Percentiles rank a stretch among this genome's conserved stretches.
Evolutionary conservation across 2,113 vertebrate genomes (phyloP).

Genomic region (Thalassarche chlororhynchos): DNA sequence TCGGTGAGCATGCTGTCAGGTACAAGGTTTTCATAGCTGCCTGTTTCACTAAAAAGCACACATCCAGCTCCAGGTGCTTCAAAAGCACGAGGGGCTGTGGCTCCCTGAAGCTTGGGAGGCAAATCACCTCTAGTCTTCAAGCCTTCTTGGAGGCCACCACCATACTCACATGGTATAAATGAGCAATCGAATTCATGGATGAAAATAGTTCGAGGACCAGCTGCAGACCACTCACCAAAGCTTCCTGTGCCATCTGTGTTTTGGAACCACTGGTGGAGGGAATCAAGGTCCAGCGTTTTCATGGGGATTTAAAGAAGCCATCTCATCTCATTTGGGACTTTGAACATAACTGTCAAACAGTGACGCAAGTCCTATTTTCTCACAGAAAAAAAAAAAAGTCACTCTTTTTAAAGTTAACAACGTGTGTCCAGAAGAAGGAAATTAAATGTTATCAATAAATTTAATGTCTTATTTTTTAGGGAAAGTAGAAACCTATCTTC

Average conservation of each 20-base stretch:
- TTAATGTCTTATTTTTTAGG: background rate
- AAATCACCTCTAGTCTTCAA: background rate
- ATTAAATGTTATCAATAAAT: background rate
- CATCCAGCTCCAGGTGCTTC: background rate
- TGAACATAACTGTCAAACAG: background rate
- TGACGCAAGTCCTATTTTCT: background rate
- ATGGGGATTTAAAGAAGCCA: background rate
- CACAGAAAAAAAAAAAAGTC: background rate
- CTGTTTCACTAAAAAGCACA: background rate
- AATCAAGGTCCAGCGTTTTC: background rate
- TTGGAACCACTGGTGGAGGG: background rate
- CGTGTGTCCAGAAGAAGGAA: background rate
- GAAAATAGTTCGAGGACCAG: fast-evolving
- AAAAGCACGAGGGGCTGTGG: background rate
- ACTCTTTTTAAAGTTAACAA: background rate
- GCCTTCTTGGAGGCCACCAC: background rate
- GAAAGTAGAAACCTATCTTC: background rate
- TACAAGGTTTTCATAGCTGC: fast-evolving
- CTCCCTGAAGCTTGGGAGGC: background rate
- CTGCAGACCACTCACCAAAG: fast-evolving
- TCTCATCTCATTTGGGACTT: background rate
- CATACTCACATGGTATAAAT: background rate
- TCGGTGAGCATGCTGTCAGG: fast-evolving
- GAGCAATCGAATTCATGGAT: background rate
- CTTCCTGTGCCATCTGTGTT: background rate